Evolutionary conservation across 2,797 vertebrate species (phyloP), one percentile per base, ranked within the genome.

Genomic region (Ctenosaura bakeri): DNA sequence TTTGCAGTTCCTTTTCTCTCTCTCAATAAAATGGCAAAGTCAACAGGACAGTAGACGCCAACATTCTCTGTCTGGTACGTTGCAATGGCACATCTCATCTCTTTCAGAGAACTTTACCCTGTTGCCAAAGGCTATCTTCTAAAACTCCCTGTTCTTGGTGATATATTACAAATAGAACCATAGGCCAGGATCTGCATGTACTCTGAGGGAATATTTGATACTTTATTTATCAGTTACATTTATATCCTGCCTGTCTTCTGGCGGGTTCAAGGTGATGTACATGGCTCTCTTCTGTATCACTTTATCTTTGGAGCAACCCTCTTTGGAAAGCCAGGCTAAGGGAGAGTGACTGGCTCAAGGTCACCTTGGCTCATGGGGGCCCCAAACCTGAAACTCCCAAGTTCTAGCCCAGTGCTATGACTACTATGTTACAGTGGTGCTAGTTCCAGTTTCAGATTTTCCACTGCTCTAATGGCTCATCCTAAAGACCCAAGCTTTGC

Each of bases 31-130:
- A 74, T 88, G 52, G 62, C 56, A 38, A 73, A 87, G 4, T 14
- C 54, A 85, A 66, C 4, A 5, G 46, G 87, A 88, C 87, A 88
- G 77, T 26, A 1, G n/a, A 54, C 1, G 71, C 88, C 69, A 89
- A 54, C 35, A 6, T 74, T 38, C 42, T 76, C 69, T 13, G 59
- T 76, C 79, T 83, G 89, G 56, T 62, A 26, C 46, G 50, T 69
- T 87, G 59, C 52, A 83, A 10, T 50, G 71, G 78, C 46, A 38
- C 4, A 77, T 59, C 32, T 35, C 20, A 71, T 26, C 52, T 50
- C 12, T 77, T 83, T 42, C 46, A 83, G 59, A 83, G 69, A 35
- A n/a, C 1, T 35, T n/a, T 66, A 56, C 1, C 18, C 10, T 73
- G 35, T 56, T 38, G 56, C 71, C 38, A 16, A 46, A 1, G n/a